These are phyloP conservation scores for Esperia sulphurella DNA, from an alignment of 2,888 invertebrate species.

Conservation along the genomic window DNA sequence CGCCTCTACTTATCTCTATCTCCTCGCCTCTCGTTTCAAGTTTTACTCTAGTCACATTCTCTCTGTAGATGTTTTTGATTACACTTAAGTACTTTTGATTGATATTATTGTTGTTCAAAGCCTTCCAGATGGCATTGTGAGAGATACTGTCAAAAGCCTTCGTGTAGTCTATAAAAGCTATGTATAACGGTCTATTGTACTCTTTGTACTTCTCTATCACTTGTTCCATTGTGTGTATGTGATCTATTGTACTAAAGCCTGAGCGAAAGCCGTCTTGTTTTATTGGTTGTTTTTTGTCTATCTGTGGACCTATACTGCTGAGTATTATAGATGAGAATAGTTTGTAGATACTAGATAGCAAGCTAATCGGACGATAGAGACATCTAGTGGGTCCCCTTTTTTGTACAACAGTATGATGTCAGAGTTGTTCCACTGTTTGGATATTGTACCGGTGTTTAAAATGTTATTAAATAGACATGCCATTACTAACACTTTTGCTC, in stretches of 20 bases:
- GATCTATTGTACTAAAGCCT: conserved; percentile 9
- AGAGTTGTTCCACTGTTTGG: conserved; percentile 3
- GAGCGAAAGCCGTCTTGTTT: conserved; percentile 12
- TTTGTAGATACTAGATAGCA: conserved; percentile 4
- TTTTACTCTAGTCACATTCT: conserved; percentile 12
- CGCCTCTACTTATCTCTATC: neutral
- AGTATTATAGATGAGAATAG: conserved; percentile 6
- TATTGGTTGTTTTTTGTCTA: conserved; percentile 6
- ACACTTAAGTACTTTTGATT: conserved; percentile 9
- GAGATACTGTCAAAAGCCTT: conserved; percentile 11
- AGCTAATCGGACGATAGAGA: conserved; percentile 6
- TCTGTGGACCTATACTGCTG: conserved; percentile 1
- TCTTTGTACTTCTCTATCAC: conserved; percentile 16
- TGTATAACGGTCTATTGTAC: conserved; percentile 6
- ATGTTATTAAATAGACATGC: neutral
- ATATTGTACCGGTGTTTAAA: neutral
- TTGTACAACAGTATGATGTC: conserved; percentile 12
- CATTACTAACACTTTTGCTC: too few species aligned
- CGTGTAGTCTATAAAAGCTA: neutral
- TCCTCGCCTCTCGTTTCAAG: conserved; percentile 8
- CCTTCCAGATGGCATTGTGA: conserved; percentile 12
- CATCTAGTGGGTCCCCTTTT: conserved; percentile 12
- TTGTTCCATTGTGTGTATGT: conserved; percentile 12
- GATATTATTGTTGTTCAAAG: conserved; percentile 1
- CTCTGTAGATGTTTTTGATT: conserved; percentile 12